phyloP scores from a whole-genome alignment of 2,888 invertebrate genomes.

The Tetrapedia diversipes region DNA sequence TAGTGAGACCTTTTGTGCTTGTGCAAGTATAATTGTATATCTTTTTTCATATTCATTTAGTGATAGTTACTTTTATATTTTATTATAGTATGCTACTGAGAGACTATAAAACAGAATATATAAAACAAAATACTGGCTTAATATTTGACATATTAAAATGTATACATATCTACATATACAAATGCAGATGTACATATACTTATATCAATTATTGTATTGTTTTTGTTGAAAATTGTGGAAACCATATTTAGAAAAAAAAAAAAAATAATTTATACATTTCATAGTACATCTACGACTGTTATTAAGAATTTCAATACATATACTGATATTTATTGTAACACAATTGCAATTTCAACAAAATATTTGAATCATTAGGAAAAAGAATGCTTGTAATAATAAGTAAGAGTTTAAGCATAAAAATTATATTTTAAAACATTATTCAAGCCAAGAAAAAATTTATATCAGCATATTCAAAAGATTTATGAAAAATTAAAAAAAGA shows the following conservation, averaged over 20 bases:
- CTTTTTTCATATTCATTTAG: not conserved
- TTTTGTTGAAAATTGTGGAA: not conserved
- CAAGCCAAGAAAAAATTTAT: not conserved
- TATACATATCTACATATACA: not conserved
- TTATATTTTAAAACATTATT: too few relatives aligned
- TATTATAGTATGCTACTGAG: not conserved
- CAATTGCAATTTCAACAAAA: not conserved
- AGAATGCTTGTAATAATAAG: not conserved
- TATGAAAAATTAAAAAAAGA: not conserved
- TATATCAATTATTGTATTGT: too few relatives aligned
- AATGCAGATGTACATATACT: too few relatives aligned
- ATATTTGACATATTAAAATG: constrained; percentile 1
- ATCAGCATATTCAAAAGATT: not conserved
- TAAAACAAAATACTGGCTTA: not conserved
- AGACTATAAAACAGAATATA: not conserved
- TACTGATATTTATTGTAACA: not conserved
- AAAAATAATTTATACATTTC: not conserved
- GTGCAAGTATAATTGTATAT: constrained; percentile 52
- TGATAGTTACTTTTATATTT: not conserved
- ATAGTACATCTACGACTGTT: not conserved
- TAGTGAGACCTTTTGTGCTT: constrained; percentile 63
- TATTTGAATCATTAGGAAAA: too few relatives aligned
- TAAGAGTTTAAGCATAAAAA: too few relatives aligned
- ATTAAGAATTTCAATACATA: not conserved
- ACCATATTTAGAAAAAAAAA: too few relatives aligned